Percentiles rank a stretch among this genome's conserved stretches.
Conservation (phyloP, 2,888 invertebrate genomes). For the Xanthia icteritia region DNA sequence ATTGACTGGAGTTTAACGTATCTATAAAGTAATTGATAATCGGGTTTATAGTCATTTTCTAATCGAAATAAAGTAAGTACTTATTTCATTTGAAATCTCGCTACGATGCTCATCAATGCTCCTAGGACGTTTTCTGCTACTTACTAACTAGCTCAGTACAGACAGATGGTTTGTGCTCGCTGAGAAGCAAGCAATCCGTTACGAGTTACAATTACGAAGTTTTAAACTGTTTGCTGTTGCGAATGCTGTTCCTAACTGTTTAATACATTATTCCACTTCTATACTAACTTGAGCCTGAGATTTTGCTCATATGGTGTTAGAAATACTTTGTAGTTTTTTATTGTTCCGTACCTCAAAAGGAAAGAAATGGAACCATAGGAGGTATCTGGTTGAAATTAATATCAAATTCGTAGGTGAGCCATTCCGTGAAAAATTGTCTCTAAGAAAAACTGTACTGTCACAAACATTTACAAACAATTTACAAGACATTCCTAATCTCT, state of each 20-base stretch:
- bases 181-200: conserved; percentile 35
- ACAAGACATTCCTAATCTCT: too few relatives aligned
- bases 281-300: neutral
- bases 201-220: conserved; percentile 38
- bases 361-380: too few relatives aligned
- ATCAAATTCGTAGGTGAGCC: too few relatives aligned
- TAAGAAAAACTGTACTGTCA: too few relatives aligned
- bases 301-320: neutral
- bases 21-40: neutral
- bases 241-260: conserved; percentile 28
- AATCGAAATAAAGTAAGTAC: neutral
- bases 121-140: neutral
- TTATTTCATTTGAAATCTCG: neutral
- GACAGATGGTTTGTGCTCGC: conserved; percentile 4
- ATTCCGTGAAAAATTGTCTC: too few relatives aligned
- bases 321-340: neutral
- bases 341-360: too few relatives aligned
- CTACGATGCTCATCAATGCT: neutral
- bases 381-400: too few relatives aligned
- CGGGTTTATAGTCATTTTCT: neutral
- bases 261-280: neutral
- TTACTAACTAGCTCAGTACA: neutral
- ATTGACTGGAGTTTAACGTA: neutral
- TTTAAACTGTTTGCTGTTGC: conserved; percentile 28
- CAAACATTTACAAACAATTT: too few relatives aligned